Evolutionary conservation across 1,140 invertebrate species (phyloP), one percentile per base, ranked within the genome.

Genomic region (Tetragnatha versicolor): DNA sequence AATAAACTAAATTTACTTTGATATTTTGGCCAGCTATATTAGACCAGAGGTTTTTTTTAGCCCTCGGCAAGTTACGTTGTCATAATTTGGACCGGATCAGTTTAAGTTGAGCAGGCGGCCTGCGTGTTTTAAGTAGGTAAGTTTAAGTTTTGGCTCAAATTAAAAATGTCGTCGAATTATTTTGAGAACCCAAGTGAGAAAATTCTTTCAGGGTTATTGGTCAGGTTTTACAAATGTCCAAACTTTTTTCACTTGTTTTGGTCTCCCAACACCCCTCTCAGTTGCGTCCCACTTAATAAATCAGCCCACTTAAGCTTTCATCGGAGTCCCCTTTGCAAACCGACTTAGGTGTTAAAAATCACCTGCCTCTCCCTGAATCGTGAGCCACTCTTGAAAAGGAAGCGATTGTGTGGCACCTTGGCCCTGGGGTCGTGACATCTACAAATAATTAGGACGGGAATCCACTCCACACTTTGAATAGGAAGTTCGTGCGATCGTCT

Each of bases 371-470:
- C 63, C 39, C 63, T 33, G 2, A 17, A 39, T 29, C 37, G 39
- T 66, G 63, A 66, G 39, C 14, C 45, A 6, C 35, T n/a, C 22
- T 29, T 66, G 39, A 66, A 29, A 47, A 29, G 39, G 39, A 45
- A 47, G 39, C 25, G 37, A 66, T 66, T 47, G 12, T 47, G 39
- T 29, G 22, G 39, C 37, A 66, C 39, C 63, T 66, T 66, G 63
- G 37, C 25, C 37, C 25, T n/a, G 31, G 22, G 37, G 60, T 63
- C 60, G 42, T 63, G 60, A 63, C 60, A 27, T 37, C 60, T 39
- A 66, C 63, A 42, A 66, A 66, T 66, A 66, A 66, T 66, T 66
- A 66, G 63, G 39, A 66, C 63, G 37, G 55, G 55, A 31, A 31
- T 33, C 55, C 35, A 58, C 35, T 58, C 29, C 35, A 58, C 35